Evolutionary conservation across 30 jellyfish, hydroid and myxozoan species (phyloP), one percentile per base, ranked within the genome.

Genomic region (Cassiopea xamachana): DNA sequence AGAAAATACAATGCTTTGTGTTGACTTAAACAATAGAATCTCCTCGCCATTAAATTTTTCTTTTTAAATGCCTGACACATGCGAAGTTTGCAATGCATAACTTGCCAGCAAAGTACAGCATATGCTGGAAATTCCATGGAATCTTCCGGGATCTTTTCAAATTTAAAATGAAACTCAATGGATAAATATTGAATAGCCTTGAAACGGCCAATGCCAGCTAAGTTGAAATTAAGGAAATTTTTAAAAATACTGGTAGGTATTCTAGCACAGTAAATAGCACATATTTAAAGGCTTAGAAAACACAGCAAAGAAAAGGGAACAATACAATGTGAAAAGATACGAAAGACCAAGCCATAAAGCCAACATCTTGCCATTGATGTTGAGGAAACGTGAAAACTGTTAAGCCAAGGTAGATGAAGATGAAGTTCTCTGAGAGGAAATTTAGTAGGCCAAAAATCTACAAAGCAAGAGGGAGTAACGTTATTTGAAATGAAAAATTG

Each of bases 81-180:
- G n/a, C n/a, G n/a, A n/a, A n/a, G n/a, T n/a, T n/a, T n/a, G n/a
- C n/a, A n/a, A n/a, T n/a, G 2, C 14, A 4, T 71, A n/a, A 71
- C 85, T 60, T 44, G 93, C 99, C 99, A 27, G 99, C 96, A 86
- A 97, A 97, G 69, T 91, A 93, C 18, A 97, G 98, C 98, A 94
- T 95, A 81, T 97, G 98, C 82, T 97, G 99, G 67, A 94, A 97
- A 61, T 94, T 92, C 97, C 89, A 84, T 13, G 98, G 97, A 48
- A 97, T 93, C 87, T 91, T 93, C 64, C 75, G 83, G 82, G 77
- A 91, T 79, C 99, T 47, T 73, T 87, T 79, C 83, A 97, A 75
- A 86, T 97, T 97, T 90, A 97, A 69, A 48, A 97, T 69, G 79
- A 97, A 97, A 62, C 98, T 95, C 46, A 97, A 82, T 15, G 99